A percentile compares a stretch with the other conserved stretches of the same genome.
Conservation (phyloP, 1,140 invertebrate species). For the Neodiprion pinetum region DNA sequence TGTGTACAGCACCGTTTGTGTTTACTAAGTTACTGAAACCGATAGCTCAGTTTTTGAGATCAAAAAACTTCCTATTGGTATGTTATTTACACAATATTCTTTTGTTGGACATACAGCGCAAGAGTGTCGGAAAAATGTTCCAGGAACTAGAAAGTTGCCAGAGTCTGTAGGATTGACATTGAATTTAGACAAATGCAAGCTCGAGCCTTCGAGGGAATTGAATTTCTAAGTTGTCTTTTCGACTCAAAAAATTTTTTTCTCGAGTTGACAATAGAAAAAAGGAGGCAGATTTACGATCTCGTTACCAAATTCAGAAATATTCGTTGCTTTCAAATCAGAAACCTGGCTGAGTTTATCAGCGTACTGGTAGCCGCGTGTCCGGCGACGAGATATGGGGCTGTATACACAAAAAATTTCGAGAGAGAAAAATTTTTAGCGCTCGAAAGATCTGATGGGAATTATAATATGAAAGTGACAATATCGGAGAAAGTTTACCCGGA, state of each 20-base stretch:
- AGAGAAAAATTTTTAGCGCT: conserved; percentile 29
- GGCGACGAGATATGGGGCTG: conserved; percentile 28
- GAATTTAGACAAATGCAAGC: conserved; percentile 25
- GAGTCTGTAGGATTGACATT: conserved; percentile 29
- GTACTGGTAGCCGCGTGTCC: conserved; percentile 25
- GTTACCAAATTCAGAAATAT: conserved; percentile 19
- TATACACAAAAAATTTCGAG: conserved; percentile 31
- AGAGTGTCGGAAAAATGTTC: conserved; percentile 22
- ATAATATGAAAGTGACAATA: conserved; percentile 13
- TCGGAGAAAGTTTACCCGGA: conserved; percentile 18
- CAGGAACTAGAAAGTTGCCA: conserved; percentile 17
- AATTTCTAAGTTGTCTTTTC: conserved; percentile 31
- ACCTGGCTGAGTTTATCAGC: conserved; percentile 29
- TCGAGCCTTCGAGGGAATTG: conserved; percentile 23
- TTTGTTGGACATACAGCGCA: conserved; percentile 17
- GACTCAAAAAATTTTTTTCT: conserved; percentile 19
- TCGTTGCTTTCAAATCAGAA: conserved; percentile 28
- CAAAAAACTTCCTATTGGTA: conserved; percentile 18
- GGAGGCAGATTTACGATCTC: conserved; percentile 17
- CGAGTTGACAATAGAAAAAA: conserved; percentile 20
- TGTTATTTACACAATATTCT: conserved; percentile 22
- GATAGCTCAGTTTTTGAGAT: conserved; percentile 20
- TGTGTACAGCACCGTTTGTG: conserved; percentile 30
- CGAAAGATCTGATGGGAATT: conserved; percentile 12
- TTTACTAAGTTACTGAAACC: conserved; percentile 37